Conservation (phyloP, 2,113 vertebrate species). For the Hyla sarda region DNA sequence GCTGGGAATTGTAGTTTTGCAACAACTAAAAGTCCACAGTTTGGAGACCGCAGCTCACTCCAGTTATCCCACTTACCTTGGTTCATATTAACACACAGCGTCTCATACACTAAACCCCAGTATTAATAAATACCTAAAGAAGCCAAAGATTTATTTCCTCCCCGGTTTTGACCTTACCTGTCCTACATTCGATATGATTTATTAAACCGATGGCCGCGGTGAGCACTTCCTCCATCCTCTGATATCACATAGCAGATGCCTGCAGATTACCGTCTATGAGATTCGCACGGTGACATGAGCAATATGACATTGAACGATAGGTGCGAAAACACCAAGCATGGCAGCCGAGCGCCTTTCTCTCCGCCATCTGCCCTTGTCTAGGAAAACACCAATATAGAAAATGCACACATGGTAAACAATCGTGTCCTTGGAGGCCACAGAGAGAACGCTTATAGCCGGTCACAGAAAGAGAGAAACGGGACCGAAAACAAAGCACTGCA, state of each 20-base stretch:
- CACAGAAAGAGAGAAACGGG: neutral
- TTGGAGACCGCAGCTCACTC: too few relatives aligned
- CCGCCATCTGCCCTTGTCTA: slow-evolving; percentile 44
- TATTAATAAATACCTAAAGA: neutral
- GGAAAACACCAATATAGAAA: slow-evolving; percentile 6
- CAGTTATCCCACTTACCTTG: too few relatives aligned
- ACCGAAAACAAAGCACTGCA: slow-evolving; percentile 1
- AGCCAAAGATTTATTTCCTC: neutral
- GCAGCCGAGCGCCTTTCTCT: neutral
- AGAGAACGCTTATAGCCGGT: neutral
- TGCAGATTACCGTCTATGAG: slow-evolving; percentile 30
- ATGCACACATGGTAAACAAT: slow-evolving; percentile 6
- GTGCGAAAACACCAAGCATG: slow-evolving; percentile 31
- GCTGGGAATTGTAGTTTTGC: too few relatives aligned
- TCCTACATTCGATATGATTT: slow-evolving; percentile 36
- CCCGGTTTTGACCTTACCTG: slow-evolving; percentile 8
- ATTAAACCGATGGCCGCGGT: neutral
- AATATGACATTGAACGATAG: slow-evolving; percentile 50
- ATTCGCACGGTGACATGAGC: slow-evolving; percentile 21
- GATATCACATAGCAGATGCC: slow-evolving; percentile 41
- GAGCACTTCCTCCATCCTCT: neutral
- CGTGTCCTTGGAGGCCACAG: slow-evolving; percentile 28
- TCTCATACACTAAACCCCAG: neutral
- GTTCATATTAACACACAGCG: neutral
- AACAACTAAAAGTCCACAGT: too few relatives aligned